phyloP scores from a whole-genome alignment of 2,888 invertebrate species.

The Drosophila vallismaia region DNA sequence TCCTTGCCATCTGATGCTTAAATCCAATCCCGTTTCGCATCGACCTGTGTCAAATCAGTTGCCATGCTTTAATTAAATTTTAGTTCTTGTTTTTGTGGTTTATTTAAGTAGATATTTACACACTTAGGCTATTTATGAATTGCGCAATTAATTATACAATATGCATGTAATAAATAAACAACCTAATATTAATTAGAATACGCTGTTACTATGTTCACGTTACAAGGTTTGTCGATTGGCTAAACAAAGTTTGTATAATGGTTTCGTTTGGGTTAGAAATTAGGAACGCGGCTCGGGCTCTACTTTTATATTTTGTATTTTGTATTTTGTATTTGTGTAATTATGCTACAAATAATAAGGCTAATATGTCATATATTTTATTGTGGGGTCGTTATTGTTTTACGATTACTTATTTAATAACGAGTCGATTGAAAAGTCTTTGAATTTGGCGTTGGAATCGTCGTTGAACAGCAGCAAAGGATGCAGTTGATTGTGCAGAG shows the following conservation, averaged over 20 bases:
- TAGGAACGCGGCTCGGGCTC: constrained; percentile 69
- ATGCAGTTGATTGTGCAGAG: constrained; percentile 20
- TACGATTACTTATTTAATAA: constrained; percentile 78
- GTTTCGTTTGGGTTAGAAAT: constrained; percentile 25
- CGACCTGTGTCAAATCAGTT: neutral
- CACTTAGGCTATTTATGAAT: constrained; percentile 53
- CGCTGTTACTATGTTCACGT: constrained; percentile 50
- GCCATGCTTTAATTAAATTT: constrained; percentile 34
- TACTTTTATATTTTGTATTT: constrained; percentile 20
- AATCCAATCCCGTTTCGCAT: neutral
- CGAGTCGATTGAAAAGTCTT: constrained; percentile 84
- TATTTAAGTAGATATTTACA: constrained; percentile 71
- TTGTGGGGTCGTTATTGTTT: constrained; percentile 4
- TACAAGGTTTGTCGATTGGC: constrained; percentile 57
- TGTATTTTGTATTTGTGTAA: constrained; percentile 32
- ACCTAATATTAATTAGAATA: constrained; percentile 52
- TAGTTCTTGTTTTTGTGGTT: constrained; percentile 55
- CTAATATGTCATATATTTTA: constrained; percentile 39
- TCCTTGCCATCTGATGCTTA: neutral
- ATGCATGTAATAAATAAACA: constrained; percentile 72
- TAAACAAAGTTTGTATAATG: constrained; percentile 54
- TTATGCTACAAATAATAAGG: constrained; percentile 65
- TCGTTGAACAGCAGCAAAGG: constrained; percentile 67
- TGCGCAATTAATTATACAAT: constrained; percentile 58
- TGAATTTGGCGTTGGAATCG: constrained; percentile 84